Conservation (phyloP, 1,140 invertebrate genomes). For the Drosophila tropicalis region DNA sequence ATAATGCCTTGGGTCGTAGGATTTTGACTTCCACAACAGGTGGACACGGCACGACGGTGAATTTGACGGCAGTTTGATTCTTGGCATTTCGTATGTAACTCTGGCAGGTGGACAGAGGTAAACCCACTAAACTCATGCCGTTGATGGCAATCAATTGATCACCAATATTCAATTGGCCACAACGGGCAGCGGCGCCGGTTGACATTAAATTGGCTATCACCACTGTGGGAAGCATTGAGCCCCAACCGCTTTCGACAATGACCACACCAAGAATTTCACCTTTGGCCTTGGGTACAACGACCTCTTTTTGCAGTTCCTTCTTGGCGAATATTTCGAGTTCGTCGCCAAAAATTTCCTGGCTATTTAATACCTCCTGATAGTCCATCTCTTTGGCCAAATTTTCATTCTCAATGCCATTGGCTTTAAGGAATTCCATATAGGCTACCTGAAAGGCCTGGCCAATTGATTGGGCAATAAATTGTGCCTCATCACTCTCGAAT, state of each 20-base stretch:
- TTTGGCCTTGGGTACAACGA: conserved; percentile 99
- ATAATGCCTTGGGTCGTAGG: conserved; percentile 99
- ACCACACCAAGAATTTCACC: conserved; percentile 99
- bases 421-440: conserved; percentile 99
- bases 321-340: conserved; percentile 99
- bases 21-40: conserved; percentile 99
- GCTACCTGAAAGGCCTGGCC: conserved; percentile 99
- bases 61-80: conserved; percentile 98
- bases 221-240: conserved; percentile 99
- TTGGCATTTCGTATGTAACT: conserved; percentile 99
- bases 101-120: conserved; percentile 98
- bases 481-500: conserved; percentile 99
- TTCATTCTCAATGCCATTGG: conserved; percentile 99
- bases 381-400: conserved; percentile 99
- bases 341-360: conserved; percentile 99
- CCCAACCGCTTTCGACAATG: conserved; percentile 99
- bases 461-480: conserved; percentile 99
- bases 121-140: conserved; percentile 98
- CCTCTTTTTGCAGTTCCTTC: conserved; percentile 99
- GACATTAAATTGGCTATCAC: conserved; percentile 99
- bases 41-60: conserved; percentile 99
- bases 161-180: conserved; percentile 99
- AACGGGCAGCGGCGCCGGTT: conserved; percentile 96
- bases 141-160: conserved; percentile 99
- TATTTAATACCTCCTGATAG: conserved; percentile 99